Evolutionary conservation across 1,140 invertebrate genomes (phyloP).

Genomic region (Drosophila watanabei): DNA sequence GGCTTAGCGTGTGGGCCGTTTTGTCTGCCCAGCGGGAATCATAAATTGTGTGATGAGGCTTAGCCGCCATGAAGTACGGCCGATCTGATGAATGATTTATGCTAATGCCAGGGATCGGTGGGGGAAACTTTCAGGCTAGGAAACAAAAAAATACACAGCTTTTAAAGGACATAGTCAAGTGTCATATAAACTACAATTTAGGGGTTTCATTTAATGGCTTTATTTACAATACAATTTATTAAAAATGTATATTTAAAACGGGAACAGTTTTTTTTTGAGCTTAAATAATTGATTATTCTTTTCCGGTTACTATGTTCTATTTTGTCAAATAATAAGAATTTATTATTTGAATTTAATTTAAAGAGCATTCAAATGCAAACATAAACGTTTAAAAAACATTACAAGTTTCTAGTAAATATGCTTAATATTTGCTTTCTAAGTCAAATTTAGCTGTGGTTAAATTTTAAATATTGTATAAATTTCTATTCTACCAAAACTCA

Average conservation of each 20-base stretch:
- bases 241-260: not conserved
- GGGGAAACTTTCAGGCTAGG: not conserved
- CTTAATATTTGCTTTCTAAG: too few species aligned
- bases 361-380: too few species aligned
- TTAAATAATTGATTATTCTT: not conserved
- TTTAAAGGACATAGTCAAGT: not conserved
- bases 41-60: slow-evolving; percentile 54
- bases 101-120: not conserved
- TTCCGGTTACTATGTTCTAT: not conserved
- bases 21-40: slow-evolving; percentile 56
- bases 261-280: not conserved
- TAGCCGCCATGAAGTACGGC: slow-evolving; percentile 34
- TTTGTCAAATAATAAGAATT: too few species aligned
- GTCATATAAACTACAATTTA: not conserved
- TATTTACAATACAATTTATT: not conserved
- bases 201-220: not conserved
- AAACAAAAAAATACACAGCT: not conserved
- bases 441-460: too few species aligned
- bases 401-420: too few species aligned
- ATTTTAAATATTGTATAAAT: too few species aligned
- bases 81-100: slow-evolving; percentile 44
- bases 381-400: too few species aligned
- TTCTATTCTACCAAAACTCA: too few species aligned
- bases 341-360: too few species aligned
- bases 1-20: slow-evolving; percentile 64